phyloP scores from a whole-genome alignment of 1,140 invertebrate species.

The Chlorops oryzae region DNA sequence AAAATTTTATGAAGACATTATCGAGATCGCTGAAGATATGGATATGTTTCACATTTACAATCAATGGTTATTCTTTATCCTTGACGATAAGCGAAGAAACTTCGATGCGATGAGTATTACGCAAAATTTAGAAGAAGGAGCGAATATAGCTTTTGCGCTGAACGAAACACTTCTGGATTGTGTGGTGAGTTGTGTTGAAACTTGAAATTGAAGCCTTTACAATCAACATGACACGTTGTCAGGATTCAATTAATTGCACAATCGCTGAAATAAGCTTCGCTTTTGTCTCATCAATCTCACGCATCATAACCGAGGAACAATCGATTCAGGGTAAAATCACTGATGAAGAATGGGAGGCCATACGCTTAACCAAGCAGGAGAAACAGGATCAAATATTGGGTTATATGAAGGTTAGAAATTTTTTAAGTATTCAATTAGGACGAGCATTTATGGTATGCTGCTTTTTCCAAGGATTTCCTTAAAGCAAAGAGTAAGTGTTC shows the following conservation, averaged over 20 bases:
- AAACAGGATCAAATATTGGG: slow-evolving; percentile 56
- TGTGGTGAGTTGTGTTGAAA: neutral
- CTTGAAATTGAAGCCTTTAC: neutral
- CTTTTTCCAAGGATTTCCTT: slow-evolving; percentile 26
- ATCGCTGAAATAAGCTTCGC: slow-evolving; percentile 56
- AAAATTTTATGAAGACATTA: slow-evolving; percentile 51
- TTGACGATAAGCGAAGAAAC: slow-evolving; percentile 52
- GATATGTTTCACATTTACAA: slow-evolving; percentile 62
- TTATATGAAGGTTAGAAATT: slow-evolving; percentile 42
- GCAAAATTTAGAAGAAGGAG: slow-evolving; percentile 62
- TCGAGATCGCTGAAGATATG: slow-evolving; percentile 60
- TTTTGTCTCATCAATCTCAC: slow-evolving; percentile 59
- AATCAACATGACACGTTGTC: neutral
- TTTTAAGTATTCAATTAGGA: neutral
- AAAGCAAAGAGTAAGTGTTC: slow-evolving; percentile 58
- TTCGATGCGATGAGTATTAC: slow-evolving; percentile 53
- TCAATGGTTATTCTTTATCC: slow-evolving; percentile 75
- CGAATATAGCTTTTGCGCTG: slow-evolving; percentile 74
- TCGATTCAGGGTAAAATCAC: slow-evolving; percentile 65
- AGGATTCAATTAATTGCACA: slow-evolving; percentile 35
- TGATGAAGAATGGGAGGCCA: slow-evolving; percentile 74
- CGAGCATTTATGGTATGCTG: neutral
- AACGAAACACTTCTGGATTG: slow-evolving; percentile 55
- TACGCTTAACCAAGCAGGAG: slow-evolving; percentile 62
- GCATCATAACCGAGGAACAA: slow-evolving; percentile 59